Conservation (phyloP, 2,888 invertebrate genomes). For the Tiliacea citrago region DNA sequence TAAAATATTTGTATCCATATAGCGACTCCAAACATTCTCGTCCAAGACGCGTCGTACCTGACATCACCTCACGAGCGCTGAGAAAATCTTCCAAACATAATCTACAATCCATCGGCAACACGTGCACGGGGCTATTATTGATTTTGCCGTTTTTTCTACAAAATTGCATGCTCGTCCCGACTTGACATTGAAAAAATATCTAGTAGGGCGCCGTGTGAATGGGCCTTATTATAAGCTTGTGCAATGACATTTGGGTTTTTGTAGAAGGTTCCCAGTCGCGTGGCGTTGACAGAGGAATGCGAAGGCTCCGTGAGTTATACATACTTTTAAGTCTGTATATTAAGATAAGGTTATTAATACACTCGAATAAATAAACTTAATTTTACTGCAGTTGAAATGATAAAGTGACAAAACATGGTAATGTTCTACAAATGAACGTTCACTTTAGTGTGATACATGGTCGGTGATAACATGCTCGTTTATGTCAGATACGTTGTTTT, state of each 20-base stretch:
- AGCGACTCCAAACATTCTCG: slow-evolving; percentile 71
- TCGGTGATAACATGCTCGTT: slow-evolving; percentile 39
- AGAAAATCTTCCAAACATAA: slow-evolving; percentile 88
- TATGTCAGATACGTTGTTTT: slow-evolving; percentile 43
- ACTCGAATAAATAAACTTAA: slow-evolving; percentile 54
- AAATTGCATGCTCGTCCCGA: slow-evolving; percentile 87
- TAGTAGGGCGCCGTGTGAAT: slow-evolving; percentile 85
- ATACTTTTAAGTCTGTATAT: slow-evolving; percentile 48
- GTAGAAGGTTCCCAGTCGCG: slow-evolving; percentile 80
- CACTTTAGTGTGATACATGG: slow-evolving; percentile 33
- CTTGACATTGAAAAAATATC: slow-evolving; percentile 87
- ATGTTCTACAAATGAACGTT: slow-evolving; percentile 40
- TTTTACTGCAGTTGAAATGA: slow-evolving; percentile 52
- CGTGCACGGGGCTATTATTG: slow-evolving; percentile 90
- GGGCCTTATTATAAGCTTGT: slow-evolving; percentile 89
- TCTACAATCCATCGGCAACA: slow-evolving; percentile 90
- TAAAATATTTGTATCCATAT: neutral
- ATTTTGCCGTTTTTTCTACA: slow-evolving; percentile 89
- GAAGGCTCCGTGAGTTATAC: slow-evolving; percentile 67
- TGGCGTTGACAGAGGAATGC: slow-evolving; percentile 78
- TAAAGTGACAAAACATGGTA: slow-evolving; percentile 51
- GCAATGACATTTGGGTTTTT: slow-evolving; percentile 89
- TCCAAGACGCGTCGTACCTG: slow-evolving; percentile 80
- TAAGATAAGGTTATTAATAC: slow-evolving; percentile 61
- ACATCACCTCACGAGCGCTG: slow-evolving; percentile 83